Evolutionary conservation across 2,797 vertebrate genomes (phyloP).

Genomic region (Amblyopsis hoosieri): DNA sequence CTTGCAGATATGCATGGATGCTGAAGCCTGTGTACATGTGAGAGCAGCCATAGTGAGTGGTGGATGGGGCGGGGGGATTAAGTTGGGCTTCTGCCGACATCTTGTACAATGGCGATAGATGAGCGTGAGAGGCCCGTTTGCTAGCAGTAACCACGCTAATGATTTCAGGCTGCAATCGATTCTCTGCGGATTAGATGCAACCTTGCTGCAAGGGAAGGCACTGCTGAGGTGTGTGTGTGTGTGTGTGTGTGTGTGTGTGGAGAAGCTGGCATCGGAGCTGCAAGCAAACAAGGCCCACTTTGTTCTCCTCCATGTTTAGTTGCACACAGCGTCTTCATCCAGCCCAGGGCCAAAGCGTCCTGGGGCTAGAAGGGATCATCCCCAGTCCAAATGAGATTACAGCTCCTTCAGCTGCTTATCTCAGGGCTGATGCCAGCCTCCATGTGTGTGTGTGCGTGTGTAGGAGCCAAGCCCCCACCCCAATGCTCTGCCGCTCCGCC

Average conservation of each 20-base stretch:
- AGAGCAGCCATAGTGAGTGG: conserved; percentile 55
- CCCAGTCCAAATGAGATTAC: conserved; percentile 99
- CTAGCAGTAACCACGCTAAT: conserved; percentile 90
- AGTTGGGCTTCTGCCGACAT: conserved; percentile 78
- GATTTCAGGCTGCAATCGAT: conserved; percentile 98
- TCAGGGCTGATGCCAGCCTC: conserved; percentile 96
- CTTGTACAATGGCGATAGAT: conserved; percentile 82
- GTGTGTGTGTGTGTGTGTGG: conserved; percentile 37
- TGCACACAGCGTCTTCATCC: conserved; percentile 84
- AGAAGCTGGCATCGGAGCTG: conserved; percentile 55
- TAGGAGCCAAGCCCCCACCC: conserved; percentile 59
- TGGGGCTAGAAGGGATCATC: conserved; percentile 96
- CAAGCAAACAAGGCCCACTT: conserved; percentile 76
- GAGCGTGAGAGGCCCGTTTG: conserved; percentile 82
- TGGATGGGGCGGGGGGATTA: conserved; percentile 60
- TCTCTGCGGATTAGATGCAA: conserved; percentile 95
- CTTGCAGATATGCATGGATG: conserved; percentile 7
- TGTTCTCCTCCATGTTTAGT: conserved; percentile 81
- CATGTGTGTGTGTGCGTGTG: conserved; percentile 78
- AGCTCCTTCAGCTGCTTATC: conserved; percentile 99
- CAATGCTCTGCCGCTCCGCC: conserved; percentile 22
- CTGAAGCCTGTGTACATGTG: conserved; percentile 26
- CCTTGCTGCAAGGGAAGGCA: conserved; percentile 94
- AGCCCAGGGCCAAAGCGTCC: conserved; percentile 86
- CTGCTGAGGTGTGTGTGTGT: conserved; percentile 75